These are phyloP conservation scores for Brachypalpus laphriformis DNA, from an alignment of 2,888 invertebrate genomes.

Conservation along the genomic window DNA sequence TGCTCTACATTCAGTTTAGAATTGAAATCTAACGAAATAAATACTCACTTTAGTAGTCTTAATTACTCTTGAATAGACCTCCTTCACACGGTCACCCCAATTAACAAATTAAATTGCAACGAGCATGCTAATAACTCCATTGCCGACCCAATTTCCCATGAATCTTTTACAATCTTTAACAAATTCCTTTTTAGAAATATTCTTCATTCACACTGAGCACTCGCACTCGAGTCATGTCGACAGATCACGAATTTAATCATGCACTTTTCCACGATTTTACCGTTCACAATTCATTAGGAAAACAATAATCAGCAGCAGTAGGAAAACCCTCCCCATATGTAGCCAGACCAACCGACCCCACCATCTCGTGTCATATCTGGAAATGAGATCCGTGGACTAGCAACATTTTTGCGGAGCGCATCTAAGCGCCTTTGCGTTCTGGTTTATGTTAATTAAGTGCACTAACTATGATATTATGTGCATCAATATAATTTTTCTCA, in stretches of 20 bases:
- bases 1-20: slow-evolving; percentile 31
- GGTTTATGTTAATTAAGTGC: slow-evolving; percentile 71
- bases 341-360: slow-evolving; percentile 2
- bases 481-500: slow-evolving; percentile 70
- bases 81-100: slow-evolving; percentile 68
- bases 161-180: slow-evolving; percentile 45
- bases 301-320: slow-evolving; percentile 61
- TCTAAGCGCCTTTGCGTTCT: slow-evolving; percentile 61
- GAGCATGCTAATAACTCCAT: slow-evolving; percentile 67
- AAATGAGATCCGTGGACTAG: slow-evolving; percentile 8
- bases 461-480: slow-evolving; percentile 65
- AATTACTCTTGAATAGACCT: slow-evolving; percentile 61
- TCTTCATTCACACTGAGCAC: slow-evolving; percentile 57
- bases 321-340: neutral
- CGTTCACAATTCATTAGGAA: slow-evolving; percentile 70
- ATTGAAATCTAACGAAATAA: slow-evolving; percentile 18
- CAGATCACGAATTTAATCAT: slow-evolving; percentile 73
- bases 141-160: slow-evolving; percentile 66
- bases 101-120: slow-evolving; percentile 67
- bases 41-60: slow-evolving; percentile 57
- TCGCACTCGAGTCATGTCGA: slow-evolving; percentile 60
- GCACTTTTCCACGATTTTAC: slow-evolving; percentile 74
- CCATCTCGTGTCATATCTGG: slow-evolving; percentile 12
- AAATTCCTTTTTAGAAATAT: slow-evolving; percentile 45
- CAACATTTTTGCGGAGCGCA: slow-evolving; percentile 9